Base-by-base conservation (phyloP, 2,113 vertebrate genomes). In the Oryzias curvinotus region DNA sequence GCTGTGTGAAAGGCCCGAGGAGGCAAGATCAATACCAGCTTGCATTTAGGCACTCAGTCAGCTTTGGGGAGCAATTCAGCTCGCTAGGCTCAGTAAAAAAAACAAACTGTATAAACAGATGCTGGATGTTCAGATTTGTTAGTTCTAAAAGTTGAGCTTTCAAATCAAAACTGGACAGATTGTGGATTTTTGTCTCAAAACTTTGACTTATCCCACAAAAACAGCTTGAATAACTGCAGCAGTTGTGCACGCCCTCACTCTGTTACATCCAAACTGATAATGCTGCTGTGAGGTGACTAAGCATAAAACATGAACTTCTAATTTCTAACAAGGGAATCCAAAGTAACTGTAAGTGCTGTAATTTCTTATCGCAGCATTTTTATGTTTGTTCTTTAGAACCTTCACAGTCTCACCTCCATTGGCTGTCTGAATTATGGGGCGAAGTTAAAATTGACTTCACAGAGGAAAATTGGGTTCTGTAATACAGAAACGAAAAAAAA, bases 1-100 rank as follows among this genome's bases (percentile, higher is more conserved):
- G 65, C 77, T 82, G 56, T 72, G 71, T 80, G 77, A 76, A 79
- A 82, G 68, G 73, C 85, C 84, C 21, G 49, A 82, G 83, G 86
- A 82, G 66, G 66, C 68, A 65, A 77, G 56, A 89, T 92, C 89
- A 84, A 90, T 92, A 85, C 50, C 30, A 43, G 55, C 78, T 64
- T 75, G 71, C 83, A 74, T 83, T 88, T 80, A 77, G 82, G 82
- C 65, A 5, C 53, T 77, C 71, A 76, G 80, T 85, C 81, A 82
- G 85, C 78, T 87, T 80, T 83, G 18, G 55, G 73, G 79, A 80
- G 58, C 58, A 65, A 73, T 28, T 60, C 55, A 62, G 71, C 65
- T 85, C 80, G 72, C 56, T 59, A 57, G 78, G 75, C 54, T 45
- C 53, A 62, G 72, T 73, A 65, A 81, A 75, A 85, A 80, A 86